phyloP scores from a whole-genome alignment of 2,888 invertebrate genomes.

The Drosophila mimetica region DNA sequence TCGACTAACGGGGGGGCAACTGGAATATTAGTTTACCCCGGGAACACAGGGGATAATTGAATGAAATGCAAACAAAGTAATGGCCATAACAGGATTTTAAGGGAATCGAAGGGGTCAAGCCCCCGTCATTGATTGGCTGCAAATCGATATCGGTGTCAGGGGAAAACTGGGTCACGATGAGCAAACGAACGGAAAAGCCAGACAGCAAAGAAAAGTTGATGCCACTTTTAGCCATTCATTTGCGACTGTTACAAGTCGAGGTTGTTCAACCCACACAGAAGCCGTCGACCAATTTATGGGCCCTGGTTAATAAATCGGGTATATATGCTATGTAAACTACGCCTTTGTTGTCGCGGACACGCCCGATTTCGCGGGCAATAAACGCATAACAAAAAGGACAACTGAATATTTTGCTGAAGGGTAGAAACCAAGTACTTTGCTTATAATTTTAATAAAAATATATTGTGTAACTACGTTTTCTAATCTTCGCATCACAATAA shows the following conservation, averaged over 20 bases:
- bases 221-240: constrained; percentile 29
- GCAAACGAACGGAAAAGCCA: constrained; percentile 19
- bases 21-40: background rate
- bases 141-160: constrained; percentile 38
- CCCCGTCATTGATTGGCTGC: constrained; percentile 31
- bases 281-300: constrained; percentile 14
- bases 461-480: too few species aligned
- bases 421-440: too few species aligned
- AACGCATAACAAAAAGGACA: constrained; percentile 17
- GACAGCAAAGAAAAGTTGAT: constrained; percentile 26
- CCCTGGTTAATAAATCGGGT: background rate
- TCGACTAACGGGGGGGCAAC: background rate
- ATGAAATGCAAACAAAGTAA: constrained; percentile 19
- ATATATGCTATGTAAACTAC: background rate
- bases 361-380: constrained; percentile 29
- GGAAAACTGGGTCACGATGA: constrained; percentile 39
- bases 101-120: constrained; percentile 29
- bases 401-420: background rate
- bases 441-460: too few species aligned
- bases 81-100: constrained; percentile 7
- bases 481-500: too few species aligned
- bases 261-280: constrained; percentile 28
- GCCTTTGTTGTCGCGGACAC: constrained; percentile 22
- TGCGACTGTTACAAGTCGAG: constrained; percentile 10
- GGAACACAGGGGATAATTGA: constrained; percentile 4